phyloP scores from a whole-genome alignment of 1,140 invertebrate genomes.

The Zaprionus tsacasi region DNA sequence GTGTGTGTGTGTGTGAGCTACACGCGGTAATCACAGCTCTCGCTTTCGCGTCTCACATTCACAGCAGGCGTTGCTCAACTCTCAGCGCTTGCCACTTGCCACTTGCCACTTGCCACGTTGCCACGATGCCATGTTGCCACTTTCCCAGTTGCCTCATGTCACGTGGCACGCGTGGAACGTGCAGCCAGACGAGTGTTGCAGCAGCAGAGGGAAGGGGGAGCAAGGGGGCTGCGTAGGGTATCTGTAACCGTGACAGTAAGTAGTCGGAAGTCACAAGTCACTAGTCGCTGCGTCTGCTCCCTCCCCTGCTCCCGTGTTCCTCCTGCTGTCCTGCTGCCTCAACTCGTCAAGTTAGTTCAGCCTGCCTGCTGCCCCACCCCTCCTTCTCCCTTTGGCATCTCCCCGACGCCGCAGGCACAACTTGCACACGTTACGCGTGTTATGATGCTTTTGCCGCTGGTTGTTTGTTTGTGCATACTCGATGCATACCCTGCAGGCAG shows the following conservation, averaged over 20 bases:
- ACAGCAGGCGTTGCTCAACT: neutral
- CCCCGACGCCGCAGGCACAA: neutral
- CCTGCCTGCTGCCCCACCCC: neutral
- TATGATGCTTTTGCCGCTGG: slow-evolving; percentile 1
- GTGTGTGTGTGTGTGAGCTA: neutral
- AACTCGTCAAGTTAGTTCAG: neutral
- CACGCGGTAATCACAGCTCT: neutral
- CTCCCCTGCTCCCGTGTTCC: neutral
- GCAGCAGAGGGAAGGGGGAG: neutral
- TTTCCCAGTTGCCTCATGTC: neutral
- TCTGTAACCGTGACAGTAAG: slow-evolving; percentile 1
- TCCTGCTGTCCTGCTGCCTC: neutral
- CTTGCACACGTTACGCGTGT: neutral
- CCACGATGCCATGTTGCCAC: neutral
- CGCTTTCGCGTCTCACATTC: neutral
- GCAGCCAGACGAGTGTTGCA: neutral
- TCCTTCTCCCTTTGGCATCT: neutral
- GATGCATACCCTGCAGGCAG: neutral
- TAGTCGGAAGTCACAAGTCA: slow-evolving; percentile 6
- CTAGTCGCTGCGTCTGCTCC: neutral
- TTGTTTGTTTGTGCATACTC: neutral
- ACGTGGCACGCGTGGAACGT: slow-evolving; percentile 2
- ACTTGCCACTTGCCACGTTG: neutral
- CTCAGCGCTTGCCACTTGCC: neutral
- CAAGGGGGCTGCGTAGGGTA: neutral